These are phyloP conservation scores for Notolepis coatsorum DNA, from an alignment of 2,797 vertebrate species.

Conservation along the genomic window DNA sequence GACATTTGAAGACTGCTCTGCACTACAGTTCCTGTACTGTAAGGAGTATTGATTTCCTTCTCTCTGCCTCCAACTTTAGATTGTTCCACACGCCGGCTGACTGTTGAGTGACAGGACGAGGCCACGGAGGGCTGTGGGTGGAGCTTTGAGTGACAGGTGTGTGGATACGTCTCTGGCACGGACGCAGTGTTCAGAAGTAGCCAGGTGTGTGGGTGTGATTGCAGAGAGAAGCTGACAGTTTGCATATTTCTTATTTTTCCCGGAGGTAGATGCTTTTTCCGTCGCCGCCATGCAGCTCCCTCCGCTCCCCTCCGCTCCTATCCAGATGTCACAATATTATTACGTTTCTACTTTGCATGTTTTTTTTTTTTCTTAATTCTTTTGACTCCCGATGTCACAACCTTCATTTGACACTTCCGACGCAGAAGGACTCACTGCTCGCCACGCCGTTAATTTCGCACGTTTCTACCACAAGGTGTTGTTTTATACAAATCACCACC, in stretches of 20 bases:
- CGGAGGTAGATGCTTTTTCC: slow-evolving; percentile 24
- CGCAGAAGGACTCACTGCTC: too few species aligned
- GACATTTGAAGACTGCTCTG: slow-evolving; percentile 38
- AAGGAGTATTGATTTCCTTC: slow-evolving; percentile 24
- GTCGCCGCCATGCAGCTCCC: slow-evolving; percentile 19
- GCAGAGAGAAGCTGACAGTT: slow-evolving; percentile 44
- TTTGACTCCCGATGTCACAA: too few species aligned
- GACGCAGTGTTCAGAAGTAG: slow-evolving; percentile 50
- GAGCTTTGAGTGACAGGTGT: slow-evolving; percentile 54
- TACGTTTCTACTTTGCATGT: too few species aligned
- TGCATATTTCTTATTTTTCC: slow-evolving; percentile 31
- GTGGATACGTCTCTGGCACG: slow-evolving; percentile 43
- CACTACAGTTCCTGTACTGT: slow-evolving; percentile 43
- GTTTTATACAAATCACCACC: too few species aligned
- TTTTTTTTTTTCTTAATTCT: too few species aligned
- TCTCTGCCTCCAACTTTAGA: slow-evolving; percentile 34
- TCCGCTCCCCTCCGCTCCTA: slow-evolving; percentile 16
- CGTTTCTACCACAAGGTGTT: too few species aligned
- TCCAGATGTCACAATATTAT: neutral
- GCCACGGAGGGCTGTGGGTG: slow-evolving; percentile 44
- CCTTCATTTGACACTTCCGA: too few species aligned
- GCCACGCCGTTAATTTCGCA: too few species aligned
- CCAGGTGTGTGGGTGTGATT: slow-evolving; percentile 56
- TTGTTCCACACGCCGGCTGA: slow-evolving; percentile 16
- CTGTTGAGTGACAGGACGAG: slow-evolving; percentile 57